These are phyloP conservation scores for Tenrec ecaudatus DNA, from an alignment of 2,113 vertebrate species.

Conservation along the genomic window DNA sequence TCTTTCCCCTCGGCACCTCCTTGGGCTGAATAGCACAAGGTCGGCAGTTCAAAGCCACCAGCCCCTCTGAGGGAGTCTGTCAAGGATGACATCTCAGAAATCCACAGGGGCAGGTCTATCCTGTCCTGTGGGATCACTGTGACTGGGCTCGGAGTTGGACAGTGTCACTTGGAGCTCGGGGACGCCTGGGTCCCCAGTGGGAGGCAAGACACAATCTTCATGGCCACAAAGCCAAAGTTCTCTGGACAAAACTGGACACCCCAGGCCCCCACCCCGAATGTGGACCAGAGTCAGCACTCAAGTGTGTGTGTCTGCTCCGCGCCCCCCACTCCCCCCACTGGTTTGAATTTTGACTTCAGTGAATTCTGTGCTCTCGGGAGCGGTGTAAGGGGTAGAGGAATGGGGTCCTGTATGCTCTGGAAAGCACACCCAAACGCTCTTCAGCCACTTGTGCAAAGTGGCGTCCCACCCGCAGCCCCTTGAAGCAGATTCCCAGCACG, in stretches of 20 bases:
- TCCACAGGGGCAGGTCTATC: too few relatives aligned
- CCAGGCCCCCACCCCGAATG: not conserved
- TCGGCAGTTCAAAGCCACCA: too few relatives aligned
- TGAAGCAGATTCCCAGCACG: slow-evolving; percentile 61
- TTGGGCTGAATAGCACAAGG: too few relatives aligned
- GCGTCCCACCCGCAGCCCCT: slow-evolving; percentile 52
- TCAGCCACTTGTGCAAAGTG: slow-evolving; percentile 50
- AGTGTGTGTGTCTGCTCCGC: not conserved
- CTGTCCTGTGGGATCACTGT: too few relatives aligned
- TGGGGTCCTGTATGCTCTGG: not conserved
- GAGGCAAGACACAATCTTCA: not conserved
- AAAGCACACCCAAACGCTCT: not conserved
- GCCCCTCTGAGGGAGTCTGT: too few relatives aligned
- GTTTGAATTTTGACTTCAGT: slow-evolving; percentile 42
- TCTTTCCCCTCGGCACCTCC: too few relatives aligned
- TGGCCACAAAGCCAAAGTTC: too few relatives aligned
- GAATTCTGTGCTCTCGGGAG: not conserved
- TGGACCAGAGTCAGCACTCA: not conserved
- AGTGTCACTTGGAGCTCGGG: too few relatives aligned
- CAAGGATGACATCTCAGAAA: too few relatives aligned
- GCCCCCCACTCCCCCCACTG: too few relatives aligned
- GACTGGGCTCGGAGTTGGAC: too few relatives aligned
- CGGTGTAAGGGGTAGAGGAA: not conserved
- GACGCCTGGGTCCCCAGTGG: too few relatives aligned
- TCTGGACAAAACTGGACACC: not conserved